Conservation (phyloP, 2,113 vertebrate species). For the Panthera tigris region DNA sequence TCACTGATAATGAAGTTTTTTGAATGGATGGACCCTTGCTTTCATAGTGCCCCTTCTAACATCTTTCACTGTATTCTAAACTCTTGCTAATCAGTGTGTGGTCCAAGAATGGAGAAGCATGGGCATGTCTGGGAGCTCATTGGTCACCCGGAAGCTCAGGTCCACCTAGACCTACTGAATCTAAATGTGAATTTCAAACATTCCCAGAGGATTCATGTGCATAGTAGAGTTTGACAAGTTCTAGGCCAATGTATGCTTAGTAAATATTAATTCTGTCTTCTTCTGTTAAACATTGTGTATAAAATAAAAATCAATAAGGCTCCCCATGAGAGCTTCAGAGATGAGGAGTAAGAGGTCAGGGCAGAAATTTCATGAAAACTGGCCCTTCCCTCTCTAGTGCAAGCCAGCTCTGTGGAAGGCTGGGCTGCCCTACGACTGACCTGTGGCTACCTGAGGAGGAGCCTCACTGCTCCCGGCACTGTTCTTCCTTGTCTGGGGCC, state of each 20-base stretch:
- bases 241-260: neutral
- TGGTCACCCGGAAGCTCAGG: neutral
- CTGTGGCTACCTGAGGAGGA: neutral
- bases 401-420: neutral
- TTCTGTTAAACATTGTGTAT: conserved; percentile 17
- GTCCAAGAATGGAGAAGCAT: neutral
- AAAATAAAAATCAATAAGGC: conserved; percentile 33
- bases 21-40: neutral
- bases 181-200: neutral
- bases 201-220: neutral
- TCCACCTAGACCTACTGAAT: neutral
- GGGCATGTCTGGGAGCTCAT: accelerated
- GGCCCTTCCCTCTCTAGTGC: neutral
- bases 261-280: conserved; percentile 12
- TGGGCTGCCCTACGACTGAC: neutral
- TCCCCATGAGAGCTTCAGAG: neutral
- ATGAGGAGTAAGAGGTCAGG: neutral
- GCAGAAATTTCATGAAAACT: neutral
- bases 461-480: neutral
- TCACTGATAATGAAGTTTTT: neutral
- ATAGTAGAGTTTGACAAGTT: neutral
- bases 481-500: neutral
- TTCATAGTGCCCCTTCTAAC: neutral
- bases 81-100: neutral
- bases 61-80: neutral